Evolutionary conservation across 2,113 vertebrate genomes (phyloP), one percentile per base, ranked within the genome.

Genomic region (Trichechus manatus): DNA sequence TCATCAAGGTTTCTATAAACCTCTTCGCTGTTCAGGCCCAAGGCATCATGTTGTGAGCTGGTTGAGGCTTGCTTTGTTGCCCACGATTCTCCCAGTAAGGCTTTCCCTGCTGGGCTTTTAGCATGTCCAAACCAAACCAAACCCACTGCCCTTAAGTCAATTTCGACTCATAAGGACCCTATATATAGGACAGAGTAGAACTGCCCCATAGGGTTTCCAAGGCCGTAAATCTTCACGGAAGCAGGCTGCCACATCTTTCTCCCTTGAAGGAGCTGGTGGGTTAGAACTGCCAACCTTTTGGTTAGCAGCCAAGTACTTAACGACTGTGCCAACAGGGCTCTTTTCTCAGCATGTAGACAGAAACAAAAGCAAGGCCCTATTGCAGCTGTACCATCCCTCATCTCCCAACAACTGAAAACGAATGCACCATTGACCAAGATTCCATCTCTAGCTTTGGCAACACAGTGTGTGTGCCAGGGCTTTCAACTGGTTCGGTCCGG

Each of bases 341-440:
- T n/a, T 72, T 33, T 88, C 86, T 93, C 70, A 89, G 53, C 47
- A 64, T 50, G 56, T 29, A 92, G 29, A 87, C 36, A 75, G 47
- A 96, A 91, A 95, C 75, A 88, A 94, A 97, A 83, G 11, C 44
- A 91, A 91, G 64, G 78, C 25, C 13, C 70, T 70, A 44, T 5
- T 56, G 17, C n/a, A 87, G 31, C 13, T 78, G 6, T 70, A 68
- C 33, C 74, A 29, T 42, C 29, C 11, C 85, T 17, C 19, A 25
- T 80, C 23, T 33, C 27, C 64, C 14, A n/a, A 56, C 36, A 92
- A 84, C 31, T 31, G 61, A 17, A 95, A 70, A 56, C 6, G 11
- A 95, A 53, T 42, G n/a, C 6, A 88, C 2, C 75, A 19, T 91
- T 92, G 84, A 72, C n/a, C 19, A 23, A 89, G 23, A 44, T 72